Base-by-base conservation (phyloP, 2,888 invertebrate genomes). In the Barypeithes pellucidus region DNA sequence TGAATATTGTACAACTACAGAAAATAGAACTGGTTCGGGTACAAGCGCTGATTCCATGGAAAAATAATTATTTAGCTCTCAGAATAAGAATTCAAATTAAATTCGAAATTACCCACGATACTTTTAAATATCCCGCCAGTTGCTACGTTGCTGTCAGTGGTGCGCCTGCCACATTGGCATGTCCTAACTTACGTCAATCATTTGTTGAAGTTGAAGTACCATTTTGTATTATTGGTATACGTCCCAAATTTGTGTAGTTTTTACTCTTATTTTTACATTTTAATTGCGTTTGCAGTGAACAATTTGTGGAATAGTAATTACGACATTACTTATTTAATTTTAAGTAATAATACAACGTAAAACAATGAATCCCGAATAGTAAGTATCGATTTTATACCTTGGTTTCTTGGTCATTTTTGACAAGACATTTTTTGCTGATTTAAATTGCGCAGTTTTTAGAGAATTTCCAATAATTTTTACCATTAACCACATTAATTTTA, bases 331-430 rank as follows among this genome's bases (percentile, higher is more conserved):
- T 54, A 54, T 73, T 67, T 24, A 16, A 62, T 67, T 67, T 66
- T 47, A 54, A 68, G 57, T 57, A 67, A 74, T 66, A 69, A 74
- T 2, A 72, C 73, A 78, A 63, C 75, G 70, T 63, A 71, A 71
- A 75, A 81, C 83, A 82, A 93, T 94, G 93, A 93, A 93, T 91
- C 93, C 93, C 82, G 93, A 94, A 91, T 94, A 93, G 93, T 94
- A 88, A 93, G 93, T 91, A 90, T 87, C 82, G 83, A 84, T 84
- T 74, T 85, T 84, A 85, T 81, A 81, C 81, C 81, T 80, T 79
- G 78, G 79, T 79, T 78, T 72, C 57, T 39, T 63, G 68, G 33
- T 36, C 18, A 63, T 22, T 33, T 54, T 68, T 60, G 67, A 67
- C 67, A 67, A 52, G 20, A 29, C 47, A 18, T 71, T 68, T 74